Evolutionary conservation across 2,797 vertebrate genomes (phyloP).

Genomic region (Fundulus diaphanus): DNA sequence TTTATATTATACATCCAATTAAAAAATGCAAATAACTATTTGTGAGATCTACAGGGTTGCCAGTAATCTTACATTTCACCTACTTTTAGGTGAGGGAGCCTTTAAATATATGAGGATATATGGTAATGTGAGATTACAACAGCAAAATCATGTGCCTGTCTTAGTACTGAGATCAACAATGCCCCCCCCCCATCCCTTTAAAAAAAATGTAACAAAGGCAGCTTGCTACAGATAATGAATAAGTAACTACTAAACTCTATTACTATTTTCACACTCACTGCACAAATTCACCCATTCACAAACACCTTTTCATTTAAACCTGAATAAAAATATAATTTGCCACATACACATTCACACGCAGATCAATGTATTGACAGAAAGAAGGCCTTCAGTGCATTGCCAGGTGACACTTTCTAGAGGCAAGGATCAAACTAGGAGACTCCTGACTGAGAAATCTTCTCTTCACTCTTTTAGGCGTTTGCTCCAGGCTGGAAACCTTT

Average conservation of each 20-base stretch:
- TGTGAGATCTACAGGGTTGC: not conserved
- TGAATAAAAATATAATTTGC: not conserved
- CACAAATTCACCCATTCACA: not conserved
- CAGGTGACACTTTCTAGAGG: not conserved
- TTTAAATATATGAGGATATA: not conserved
- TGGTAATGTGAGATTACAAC: not conserved
- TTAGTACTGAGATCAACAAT: not conserved
- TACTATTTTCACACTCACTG: not conserved
- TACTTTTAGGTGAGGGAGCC: not conserved
- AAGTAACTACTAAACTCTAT: not conserved
- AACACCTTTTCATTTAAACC: not conserved
- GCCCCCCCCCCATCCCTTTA: too few species aligned
- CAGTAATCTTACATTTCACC: not conserved
- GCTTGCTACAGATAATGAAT: too few species aligned
- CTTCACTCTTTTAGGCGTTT: not conserved
- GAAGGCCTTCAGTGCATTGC: not conserved
- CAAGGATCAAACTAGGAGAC: not conserved
- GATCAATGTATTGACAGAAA: not conserved
- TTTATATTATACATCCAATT: constrained; percentile 12
- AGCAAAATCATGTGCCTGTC: not conserved
- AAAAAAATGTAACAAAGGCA: too few species aligned
- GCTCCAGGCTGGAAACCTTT: not conserved
- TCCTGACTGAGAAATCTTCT: constrained; percentile 1
- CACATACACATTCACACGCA: not conserved
- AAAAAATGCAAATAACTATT: constrained; percentile 5